A percentile compares a stretch with the other conserved stretches of the same genome.
These are phyloP conservation scores for Drosophila auraria DNA, from an alignment of 1,140 invertebrate species.

Conservation along the genomic window DNA sequence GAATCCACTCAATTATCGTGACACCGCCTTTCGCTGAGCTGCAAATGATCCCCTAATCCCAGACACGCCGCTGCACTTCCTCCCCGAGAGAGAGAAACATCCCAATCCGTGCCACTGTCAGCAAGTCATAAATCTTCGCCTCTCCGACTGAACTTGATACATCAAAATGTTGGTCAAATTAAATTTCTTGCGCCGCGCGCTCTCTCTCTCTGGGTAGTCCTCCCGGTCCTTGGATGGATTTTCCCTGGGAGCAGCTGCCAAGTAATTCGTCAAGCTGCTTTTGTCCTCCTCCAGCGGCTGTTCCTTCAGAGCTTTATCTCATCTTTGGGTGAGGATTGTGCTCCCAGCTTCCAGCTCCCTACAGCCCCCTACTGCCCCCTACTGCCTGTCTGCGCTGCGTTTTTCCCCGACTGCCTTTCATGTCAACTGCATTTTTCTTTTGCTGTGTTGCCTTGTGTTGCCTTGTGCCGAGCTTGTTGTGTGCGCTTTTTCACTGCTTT, in stretches of 20 bases:
- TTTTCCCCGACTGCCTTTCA: conserved; percentile 52
- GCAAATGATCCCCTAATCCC: conserved; percentile 32
- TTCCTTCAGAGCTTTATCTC: conserved; percentile 21
- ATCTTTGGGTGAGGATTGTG: conserved; percentile 38
- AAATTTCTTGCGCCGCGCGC: conserved; percentile 56
- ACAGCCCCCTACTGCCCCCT: not conserved
- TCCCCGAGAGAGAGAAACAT: conserved; percentile 3
- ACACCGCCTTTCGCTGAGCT: conserved; percentile 12
- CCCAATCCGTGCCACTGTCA: conserved; percentile 33
- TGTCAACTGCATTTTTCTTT: conserved; percentile 77
- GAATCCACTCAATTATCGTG: not conserved
- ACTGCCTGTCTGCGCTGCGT: conserved; percentile 15
- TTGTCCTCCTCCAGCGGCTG: conserved; percentile 43
- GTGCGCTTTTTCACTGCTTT: conserved; percentile 68
- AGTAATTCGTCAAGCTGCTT: conserved; percentile 80
- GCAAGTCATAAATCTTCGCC: conserved; percentile 56
- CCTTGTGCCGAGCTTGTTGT: conserved; percentile 46
- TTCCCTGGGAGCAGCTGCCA: conserved; percentile 57
- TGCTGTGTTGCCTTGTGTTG: conserved; percentile 45
- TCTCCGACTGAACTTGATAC: conserved; percentile 53
- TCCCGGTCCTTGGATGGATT: not conserved
- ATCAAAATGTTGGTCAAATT: conserved; percentile 70
- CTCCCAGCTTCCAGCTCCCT: not conserved
- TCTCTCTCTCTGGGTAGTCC: not conserved
- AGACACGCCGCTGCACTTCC: conserved; percentile 14